Base-by-base conservation (phyloP, 2,113 vertebrate species). In the Tichodroma muraria region DNA sequence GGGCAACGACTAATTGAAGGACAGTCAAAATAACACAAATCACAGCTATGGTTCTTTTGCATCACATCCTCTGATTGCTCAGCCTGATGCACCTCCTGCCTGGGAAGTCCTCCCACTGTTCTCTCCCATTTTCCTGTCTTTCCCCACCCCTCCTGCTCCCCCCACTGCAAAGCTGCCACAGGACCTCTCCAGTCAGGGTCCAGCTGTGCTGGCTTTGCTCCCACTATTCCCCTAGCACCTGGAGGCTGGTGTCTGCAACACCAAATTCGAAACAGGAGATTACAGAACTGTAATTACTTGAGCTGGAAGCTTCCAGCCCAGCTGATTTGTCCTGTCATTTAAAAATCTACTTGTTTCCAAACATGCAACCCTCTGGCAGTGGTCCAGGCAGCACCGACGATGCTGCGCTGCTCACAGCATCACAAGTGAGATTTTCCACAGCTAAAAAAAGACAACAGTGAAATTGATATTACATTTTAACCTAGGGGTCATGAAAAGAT, bases 281-380 rank as follows among this genome's bases (percentile, higher is more conserved):
- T 44, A 49, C 38, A 91, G 63, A 72, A 19, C 86, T 38, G 31
- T 25, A 81, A 89, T 88, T 87, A 53, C 40, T 68, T 0, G 57
- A 94, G 89, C 86, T 79, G 49, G 69, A 81, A 89, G 93, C 90
- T 88, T 71, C 65, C 91, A 93, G 66, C 86, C 77, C 80, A 19
- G 24, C 65, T 53, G 65, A 87, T 90, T 79, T 45, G 40, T 37
- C 54, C 92, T 27, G 27, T 76, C 89, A 79, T 88, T 76, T 79
- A 30, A 56, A 78, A 76, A 80, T 18, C 59, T 60, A 1, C 80
- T 85, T 59, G 87, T 94, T 96, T 81, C 84, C 53, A 85, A 91
- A 60, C 73, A 57, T 1, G 0, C 31, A 84, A 2, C 31, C 69
- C 85, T n/a, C 56, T 88, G 81, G 92, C 95, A 57, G 8, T 1